A percentile compares a stretch with the other conserved stretches of the same genome.
phyloP scores from a whole-genome alignment of 2,797 vertebrate species.

The Botia almorhae region DNA sequence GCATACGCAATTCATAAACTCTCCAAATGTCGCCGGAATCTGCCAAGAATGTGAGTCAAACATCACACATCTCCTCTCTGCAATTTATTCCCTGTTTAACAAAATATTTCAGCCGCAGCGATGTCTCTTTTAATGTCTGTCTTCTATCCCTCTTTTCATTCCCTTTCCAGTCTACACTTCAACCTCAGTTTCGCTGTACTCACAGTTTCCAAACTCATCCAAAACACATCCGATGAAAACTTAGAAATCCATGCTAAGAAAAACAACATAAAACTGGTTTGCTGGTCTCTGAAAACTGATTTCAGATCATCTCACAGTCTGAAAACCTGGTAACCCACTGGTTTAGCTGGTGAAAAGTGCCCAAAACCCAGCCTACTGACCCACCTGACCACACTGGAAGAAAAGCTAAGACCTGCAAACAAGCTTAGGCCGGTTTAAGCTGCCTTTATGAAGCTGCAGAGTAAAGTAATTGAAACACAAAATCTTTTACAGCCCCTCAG shows the following conservation, averaged over 20 bases:
- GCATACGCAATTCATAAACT: constrained; percentile 64
- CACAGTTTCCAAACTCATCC: not conserved
- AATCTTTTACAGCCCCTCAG: constrained; percentile 3
- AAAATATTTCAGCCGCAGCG: constrained; percentile 35
- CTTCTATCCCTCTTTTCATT: constrained; percentile 1
- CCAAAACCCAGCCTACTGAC: not conserved
- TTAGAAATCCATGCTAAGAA: not conserved
- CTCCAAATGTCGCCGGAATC: constrained; percentile 70
- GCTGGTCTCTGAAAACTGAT: not conserved
- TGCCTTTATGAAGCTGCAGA: not conserved
- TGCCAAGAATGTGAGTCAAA: constrained; percentile 78
- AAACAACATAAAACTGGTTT: not conserved
- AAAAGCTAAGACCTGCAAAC: too few species aligned
- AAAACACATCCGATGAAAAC: not conserved
- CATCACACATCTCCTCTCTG: constrained; percentile 70
- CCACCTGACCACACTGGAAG: too few species aligned
- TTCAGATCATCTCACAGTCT: too few species aligned
- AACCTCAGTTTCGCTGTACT: not conserved
- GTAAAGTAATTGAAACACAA: not conserved
- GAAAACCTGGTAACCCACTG: not conserved
- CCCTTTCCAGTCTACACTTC: constrained; percentile 1
- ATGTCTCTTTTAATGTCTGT: constrained; percentile 32
- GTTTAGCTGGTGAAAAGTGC: not conserved
- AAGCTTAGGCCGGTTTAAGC: not conserved
- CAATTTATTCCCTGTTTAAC: constrained; percentile 33